Base-by-base conservation (phyloP, 2,888 invertebrate species). In the Drosophila vallismaia region DNA sequence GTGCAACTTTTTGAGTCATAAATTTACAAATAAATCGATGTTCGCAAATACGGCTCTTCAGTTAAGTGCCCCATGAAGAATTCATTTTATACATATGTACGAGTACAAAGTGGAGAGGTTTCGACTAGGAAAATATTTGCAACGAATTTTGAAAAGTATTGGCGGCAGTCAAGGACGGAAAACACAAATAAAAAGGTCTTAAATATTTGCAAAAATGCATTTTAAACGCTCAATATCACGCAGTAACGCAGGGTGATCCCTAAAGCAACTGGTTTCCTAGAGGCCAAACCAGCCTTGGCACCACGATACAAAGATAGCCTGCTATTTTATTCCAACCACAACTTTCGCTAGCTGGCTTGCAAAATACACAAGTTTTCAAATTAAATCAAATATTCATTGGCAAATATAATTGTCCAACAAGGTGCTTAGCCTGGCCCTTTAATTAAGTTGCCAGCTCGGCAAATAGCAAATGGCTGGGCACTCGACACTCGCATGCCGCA, bases 61-160 rank as follows among this genome's bases (percentile, higher is more conserved):
- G 40, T 24, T 55, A 55, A 75, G 63, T 71, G 63, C 56, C 58
- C 57, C 69, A 79, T 85, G 46, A 60, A 73, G 71, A 73, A 76
- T 76, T 38, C 57, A 46, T 60, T 57, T 59, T 36, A 55, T 59
- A 40, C 19, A 19, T 19, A 19, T 19, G 19, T 19, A 19, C 19
- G 19, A 7, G n/a, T 12, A 12, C 14, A n/a, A 40, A 7, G 12
- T 40, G 40, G 40, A 40, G 12, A 40, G 14, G n/a, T 33, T 33
- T 33, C 33, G 33, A 33, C 12, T 36, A n/a, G 36, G n/a, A 31
- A 31, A 31, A 36, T 36, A 36, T 36, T 36, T 36, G 6, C 36
- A 36, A 36, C 36, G n/a, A 36, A 36, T 36, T 31, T 9, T 9
- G 4, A 36, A 36, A n/a, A 36, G 36, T 36, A 12, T 36, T n/a